A percentile compares a stretch with the other conserved stretches of the same genome.
These are phyloP conservation scores for Lithophane semibrunnea DNA, from an alignment of 2,888 invertebrate species.

Conservation along the genomic window DNA sequence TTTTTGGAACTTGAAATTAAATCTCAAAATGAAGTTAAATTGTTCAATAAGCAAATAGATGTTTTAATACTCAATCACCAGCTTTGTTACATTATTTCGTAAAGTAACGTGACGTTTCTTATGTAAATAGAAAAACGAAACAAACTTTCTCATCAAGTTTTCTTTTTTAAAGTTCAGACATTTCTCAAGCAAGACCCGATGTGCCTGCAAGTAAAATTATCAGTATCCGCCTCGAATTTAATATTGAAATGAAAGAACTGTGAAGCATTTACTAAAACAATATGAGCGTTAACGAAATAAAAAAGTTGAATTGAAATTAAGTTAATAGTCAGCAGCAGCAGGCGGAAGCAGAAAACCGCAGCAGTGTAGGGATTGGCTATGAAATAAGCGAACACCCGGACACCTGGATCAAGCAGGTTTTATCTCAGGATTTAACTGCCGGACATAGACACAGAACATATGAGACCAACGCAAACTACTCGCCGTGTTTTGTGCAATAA, in stretches of 20 bases:
- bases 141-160: slow-evolving; percentile 6
- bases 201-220: background rate
- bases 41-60: slow-evolving; percentile 16
- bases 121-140: slow-evolving; percentile 1
- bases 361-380: slow-evolving; percentile 71
- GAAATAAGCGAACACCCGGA: slow-evolving; percentile 61
- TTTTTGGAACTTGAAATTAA: slow-evolving; percentile 20
- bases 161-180: slow-evolving; percentile 3
- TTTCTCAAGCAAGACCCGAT: background rate
- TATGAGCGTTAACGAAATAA: slow-evolving; percentile 80
- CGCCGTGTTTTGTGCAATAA: slow-evolving; percentile 22
- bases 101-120: background rate
- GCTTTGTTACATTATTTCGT: slow-evolving; percentile 2
- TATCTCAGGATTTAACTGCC: slow-evolving; percentile 32
- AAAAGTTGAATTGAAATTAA: slow-evolving; percentile 83
- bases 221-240: slow-evolving; percentile 42
- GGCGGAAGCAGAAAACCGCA: slow-evolving; percentile 80
- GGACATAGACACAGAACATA: slow-evolving; percentile 26
- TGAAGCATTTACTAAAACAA: slow-evolving; percentile 75
- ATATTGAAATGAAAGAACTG: slow-evolving; percentile 69
- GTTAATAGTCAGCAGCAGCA: slow-evolving; percentile 83
- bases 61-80: slow-evolving; percentile 1
- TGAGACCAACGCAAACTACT: slow-evolving; percentile 38
- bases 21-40: slow-evolving; percentile 5
- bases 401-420: slow-evolving; percentile 39